Base-by-base conservation (phyloP, 2,797 vertebrate species). In the Toxotes lorentzi region DNA sequence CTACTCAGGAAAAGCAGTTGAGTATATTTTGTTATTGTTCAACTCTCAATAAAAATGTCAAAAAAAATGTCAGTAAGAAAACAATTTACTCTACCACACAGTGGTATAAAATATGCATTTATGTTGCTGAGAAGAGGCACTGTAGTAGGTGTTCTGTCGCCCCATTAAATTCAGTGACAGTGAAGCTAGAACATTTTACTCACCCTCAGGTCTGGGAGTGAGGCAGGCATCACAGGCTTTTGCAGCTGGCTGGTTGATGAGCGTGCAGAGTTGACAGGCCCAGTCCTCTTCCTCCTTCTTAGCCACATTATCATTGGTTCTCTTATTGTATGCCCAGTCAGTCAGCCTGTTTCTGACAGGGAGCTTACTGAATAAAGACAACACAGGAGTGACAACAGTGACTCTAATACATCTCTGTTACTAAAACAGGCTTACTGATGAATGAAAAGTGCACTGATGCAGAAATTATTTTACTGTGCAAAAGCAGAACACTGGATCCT, bases 141-240 rank as follows among this genome's bases (percentile, higher is more conserved):
- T 30, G 27, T 2, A 30, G 27, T 30, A 30, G 27, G 27, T 30
- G 27, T 30, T 79, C 76, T 75, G 75, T 76, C 50, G 59, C 66
- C 40, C 65, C 75, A 72, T 83, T 88, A 86, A 69, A 79, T 19
- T 23, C 70, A 58, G 67, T 2, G 69, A 83, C 66, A 81, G 59
- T 70, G 57, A 67, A 64, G 70, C 40, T 30, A 23, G 53, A 72
- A 59, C 66, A 60, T 83, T 82, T 77, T 32, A 76, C 93, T 92
- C 94, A 99, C 98, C 94, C 83, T 90, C 71, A 35, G 96, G 96
- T 89, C 94, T 96, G 12, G 95, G 92, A 57, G 95, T 94, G 89
- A 98, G 93, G 86, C 98, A 99, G 71, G 95, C 97, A 51, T 97
- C 97, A 75, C 98, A 98, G 24, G 90, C 86, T 78, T 89, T 90